phyloP scores from a whole-genome alignment of 2,797 vertebrate species.

The Urocyon cinereoargenteus region DNA sequence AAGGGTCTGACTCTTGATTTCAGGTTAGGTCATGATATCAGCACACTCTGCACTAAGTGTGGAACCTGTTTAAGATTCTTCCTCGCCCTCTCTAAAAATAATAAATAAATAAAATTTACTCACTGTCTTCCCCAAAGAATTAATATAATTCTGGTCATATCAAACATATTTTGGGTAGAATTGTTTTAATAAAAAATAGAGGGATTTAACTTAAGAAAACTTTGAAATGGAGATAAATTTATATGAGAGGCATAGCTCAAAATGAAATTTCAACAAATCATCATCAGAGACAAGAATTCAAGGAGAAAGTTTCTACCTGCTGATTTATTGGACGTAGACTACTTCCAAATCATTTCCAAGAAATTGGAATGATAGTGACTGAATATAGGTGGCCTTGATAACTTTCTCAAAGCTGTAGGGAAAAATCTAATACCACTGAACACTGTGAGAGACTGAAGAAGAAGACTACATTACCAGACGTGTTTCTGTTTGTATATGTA shows the following conservation, averaged over 20 bases:
- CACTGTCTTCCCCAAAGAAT: constrained; percentile 6
- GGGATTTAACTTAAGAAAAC: constrained; percentile 30
- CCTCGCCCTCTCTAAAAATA: background rate
- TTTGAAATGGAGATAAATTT: constrained; percentile 15
- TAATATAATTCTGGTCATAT: background rate
- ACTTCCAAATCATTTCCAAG: constrained; percentile 31
- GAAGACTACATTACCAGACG: background rate
- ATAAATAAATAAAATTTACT: constrained; percentile 9
- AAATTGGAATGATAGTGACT: background rate
- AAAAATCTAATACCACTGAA: background rate
- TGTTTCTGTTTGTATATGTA: constrained; percentile 26
- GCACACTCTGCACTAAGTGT: background rate
- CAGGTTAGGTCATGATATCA: background rate
- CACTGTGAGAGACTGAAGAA: background rate
- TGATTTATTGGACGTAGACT: background rate
- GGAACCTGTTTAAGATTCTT: background rate
- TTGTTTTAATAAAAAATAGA: constrained; percentile 32
- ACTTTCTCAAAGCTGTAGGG: background rate
- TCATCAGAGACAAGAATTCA: constrained; percentile 22
- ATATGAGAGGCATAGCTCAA: constrained; percentile 45
- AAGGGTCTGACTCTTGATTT: background rate
- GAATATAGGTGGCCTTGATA: background rate
- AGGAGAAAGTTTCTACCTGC: background rate
- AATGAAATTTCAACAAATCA: constrained; percentile 37
- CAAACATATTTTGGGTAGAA: constrained; percentile 37